Evolutionary conservation across 2,113 vertebrate genomes (phyloP), one percentile per base, ranked within the genome.

Genomic region (Quiscalus mexicanus): DNA sequence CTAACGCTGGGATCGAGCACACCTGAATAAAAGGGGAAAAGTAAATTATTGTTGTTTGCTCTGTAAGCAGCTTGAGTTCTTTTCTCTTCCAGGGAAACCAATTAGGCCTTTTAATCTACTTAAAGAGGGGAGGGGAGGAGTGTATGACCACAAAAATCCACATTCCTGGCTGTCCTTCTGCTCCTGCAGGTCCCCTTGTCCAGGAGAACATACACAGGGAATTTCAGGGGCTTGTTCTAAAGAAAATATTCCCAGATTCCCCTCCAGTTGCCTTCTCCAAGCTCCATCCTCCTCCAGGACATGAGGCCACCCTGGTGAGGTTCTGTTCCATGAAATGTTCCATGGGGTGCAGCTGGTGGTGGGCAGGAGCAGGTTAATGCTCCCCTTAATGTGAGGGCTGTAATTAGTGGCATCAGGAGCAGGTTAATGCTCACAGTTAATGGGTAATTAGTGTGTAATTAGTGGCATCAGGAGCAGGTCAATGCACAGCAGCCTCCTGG

Each of bases 41-140:
- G 78, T 64, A 76, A 93, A 89, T 91, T 79, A 49, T 87, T 18
- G 5, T 60, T 85, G 68, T 96, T 94, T 93, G 94, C 96, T 91
- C 89, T 73, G 93, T 90, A 58, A 91, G 89, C 60, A 64, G 60
- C 49, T 84, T 69, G 71, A 91, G 83, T 84, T 69, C 65, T 68
- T 74, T 82, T 79, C 92, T 95, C 73, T 64, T 84, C 82, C 70
- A 67, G 62, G 60, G 59, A 94, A 97, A 74, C 35, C 93, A 94
- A 88, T 93, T 79, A 92, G 86, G 81, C 64, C 56, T 91, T 92
- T 94, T 75, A 88, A 92, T 67, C 80, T 75, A 1, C 74, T 79
- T 52, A 49, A 76, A 91, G 71, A 21, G 39, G 6, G 12, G 21
- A 44, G 4, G 9, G 44, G 2, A 4, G 27, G 25, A 33, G 11